phyloP scores from a whole-genome alignment of 2,888 invertebrate species.

The Oligia fasciuncula region DNA sequence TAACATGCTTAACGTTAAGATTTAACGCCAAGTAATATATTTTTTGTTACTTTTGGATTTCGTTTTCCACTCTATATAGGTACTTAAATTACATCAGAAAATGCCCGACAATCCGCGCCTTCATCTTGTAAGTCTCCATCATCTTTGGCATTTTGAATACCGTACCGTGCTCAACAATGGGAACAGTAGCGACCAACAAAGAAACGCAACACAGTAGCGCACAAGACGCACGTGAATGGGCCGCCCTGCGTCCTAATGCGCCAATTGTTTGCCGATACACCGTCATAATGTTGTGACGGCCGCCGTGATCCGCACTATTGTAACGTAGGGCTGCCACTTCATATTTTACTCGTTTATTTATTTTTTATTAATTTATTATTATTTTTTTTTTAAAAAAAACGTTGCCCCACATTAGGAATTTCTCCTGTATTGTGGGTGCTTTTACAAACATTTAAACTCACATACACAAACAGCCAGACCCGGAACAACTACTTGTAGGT shows the following conservation, averaged over 20 bases:
- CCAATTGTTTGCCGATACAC: constrained; percentile 78
- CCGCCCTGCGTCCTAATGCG: constrained; percentile 71
- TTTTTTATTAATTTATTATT: too few species aligned
- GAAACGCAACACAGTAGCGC: constrained; percentile 71
- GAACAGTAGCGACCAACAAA: constrained; percentile 58
- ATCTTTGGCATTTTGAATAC: background rate
- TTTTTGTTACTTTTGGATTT: background rate
- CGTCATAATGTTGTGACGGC: constrained; percentile 78
- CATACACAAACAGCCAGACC: too few species aligned
- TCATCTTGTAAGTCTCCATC: background rate
- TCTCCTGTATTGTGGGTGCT: too few species aligned
- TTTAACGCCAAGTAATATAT: background rate
- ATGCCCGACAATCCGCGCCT: background rate
- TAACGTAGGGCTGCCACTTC: constrained; percentile 55
- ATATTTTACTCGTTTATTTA: background rate
- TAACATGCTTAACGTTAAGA: background rate
- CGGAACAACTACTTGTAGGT: too few species aligned
- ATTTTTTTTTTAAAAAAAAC: too few species aligned
- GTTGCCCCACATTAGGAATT: too few species aligned
- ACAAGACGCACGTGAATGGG: constrained; percentile 66
- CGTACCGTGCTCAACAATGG: constrained; percentile 32
- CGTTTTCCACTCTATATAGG: background rate
- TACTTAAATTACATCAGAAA: background rate
- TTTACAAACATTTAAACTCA: too few species aligned
- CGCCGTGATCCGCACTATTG: constrained; percentile 58